Conservation (phyloP, 2,113 vertebrate genomes). For the Poecile atricapillus region DNA sequence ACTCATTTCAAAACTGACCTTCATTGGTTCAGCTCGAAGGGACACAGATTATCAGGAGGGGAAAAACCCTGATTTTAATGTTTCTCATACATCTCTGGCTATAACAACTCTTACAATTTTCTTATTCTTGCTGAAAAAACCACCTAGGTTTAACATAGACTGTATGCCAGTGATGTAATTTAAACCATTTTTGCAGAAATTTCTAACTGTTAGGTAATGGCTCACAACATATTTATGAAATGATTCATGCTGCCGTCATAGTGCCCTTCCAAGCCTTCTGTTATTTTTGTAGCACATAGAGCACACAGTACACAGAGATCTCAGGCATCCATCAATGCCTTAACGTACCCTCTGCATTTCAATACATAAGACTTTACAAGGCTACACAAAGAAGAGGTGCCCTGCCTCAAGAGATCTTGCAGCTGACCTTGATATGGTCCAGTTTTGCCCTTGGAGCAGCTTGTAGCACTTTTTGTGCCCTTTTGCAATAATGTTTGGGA, state of each 20-base stretch:
- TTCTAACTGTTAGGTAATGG: background rate
- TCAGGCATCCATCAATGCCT: background rate
- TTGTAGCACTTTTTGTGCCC: background rate
- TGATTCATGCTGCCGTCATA: background rate
- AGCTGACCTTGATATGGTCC: background rate
- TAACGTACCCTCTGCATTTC: background rate
- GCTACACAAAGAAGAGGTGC: background rate
- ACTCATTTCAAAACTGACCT: background rate
- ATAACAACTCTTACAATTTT: background rate
- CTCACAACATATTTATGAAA: background rate
- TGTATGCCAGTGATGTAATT: background rate
- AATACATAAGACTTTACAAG: background rate
- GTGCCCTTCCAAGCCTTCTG: background rate
- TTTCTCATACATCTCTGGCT: fast-evolving
- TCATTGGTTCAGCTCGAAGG: background rate
- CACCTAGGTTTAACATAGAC: background rate
- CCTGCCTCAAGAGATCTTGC: background rate
- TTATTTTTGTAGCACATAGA: background rate
- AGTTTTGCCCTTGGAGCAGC: background rate
- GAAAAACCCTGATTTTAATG: background rate
- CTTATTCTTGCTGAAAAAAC: background rate
- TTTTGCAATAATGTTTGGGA: background rate
- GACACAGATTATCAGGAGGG: background rate
- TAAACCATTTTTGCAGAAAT: background rate
- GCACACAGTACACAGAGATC: background rate